Evolutionary conservation across 1,140 invertebrate genomes (phyloP), one percentile per base, ranked within the genome.

Genomic region (Pachypeltis micranthus): DNA sequence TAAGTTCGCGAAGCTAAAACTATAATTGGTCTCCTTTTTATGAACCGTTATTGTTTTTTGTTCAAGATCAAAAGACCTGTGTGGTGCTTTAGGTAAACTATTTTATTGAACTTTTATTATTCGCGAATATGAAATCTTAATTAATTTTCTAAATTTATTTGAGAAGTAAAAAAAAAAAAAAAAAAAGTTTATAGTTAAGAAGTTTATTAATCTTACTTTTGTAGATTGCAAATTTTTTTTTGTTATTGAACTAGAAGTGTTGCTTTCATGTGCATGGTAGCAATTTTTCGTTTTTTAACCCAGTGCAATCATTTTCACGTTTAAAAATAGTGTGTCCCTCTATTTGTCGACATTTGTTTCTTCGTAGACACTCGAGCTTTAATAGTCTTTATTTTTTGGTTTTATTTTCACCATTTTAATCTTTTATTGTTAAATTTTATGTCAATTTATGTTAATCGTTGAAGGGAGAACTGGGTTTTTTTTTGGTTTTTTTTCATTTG

Each of bases 201-300:
- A n/a, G n/a, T n/a, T n/a, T n/a, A n/a, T n/a, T n/a, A n/a, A n/a
- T n/a, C n/a, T n/a, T n/a, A n/a, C n/a, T n/a, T n/a, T n/a, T n/a
- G n/a, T n/a, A n/a, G n/a, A n/a, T n/a, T n/a, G n/a, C n/a, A n/a
- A n/a, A n/a, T n/a, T n/a, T n/a, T n/a, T n/a, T n/a, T n/a, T n/a
- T n/a, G n/a, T n/a, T n/a, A n/a, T n/a, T 51, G 47, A 51, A 51
- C 23, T 51, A 21, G 7, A 16, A 51, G 31, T 39, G 31, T n/a
- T 51, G 47, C 47, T 51, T 51, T 51, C 10, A 51, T 14, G 4
- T 10, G 47, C 47, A 51, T 51, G 12, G 47, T 51, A 51, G 47
- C 19, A 51, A 51, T 51, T 51, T n/a, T n/a, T n/a, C n/a, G n/a
- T n/a, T n/a, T n/a, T n/a, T 51, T 51, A 51, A 51, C 47, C 47